Base-by-base conservation (phyloP, 2,113 vertebrate species). In the Gymnocephalus cernua region DNA sequence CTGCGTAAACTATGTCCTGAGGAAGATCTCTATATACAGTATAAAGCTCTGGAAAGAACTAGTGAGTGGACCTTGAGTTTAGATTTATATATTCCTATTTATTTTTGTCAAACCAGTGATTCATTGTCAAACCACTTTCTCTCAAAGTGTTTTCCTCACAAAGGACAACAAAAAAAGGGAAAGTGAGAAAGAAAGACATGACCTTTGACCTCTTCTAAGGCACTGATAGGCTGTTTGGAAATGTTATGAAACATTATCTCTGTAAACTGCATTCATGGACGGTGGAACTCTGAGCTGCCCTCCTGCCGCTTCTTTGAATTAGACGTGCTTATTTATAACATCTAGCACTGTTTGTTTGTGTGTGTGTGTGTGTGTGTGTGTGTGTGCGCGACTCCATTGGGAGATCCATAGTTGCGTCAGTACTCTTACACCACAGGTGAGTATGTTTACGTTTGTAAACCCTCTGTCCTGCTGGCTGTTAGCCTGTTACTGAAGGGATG, bases 181-280 rank as follows among this genome's bases (percentile, higher is more conserved):
- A 68, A 61, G 35, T 21, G 13, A 18, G 57, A 69, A 18, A 58
- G 12, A 32, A 25, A 56, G 14, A 64, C 16, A 5, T 69, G 57
- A 83, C 63, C 80, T 82, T 76, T 88, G 83, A 84, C 71, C 70
- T 21, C 56, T 50, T 59, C 67, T 45, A n/a, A 54, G 35, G 53
- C 50, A 35, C 70, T 68, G 29, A 61, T 14, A 53, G 53, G 25
- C 21, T 64, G 9, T 86, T 88, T 85, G 38, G 63, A 85, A 90
- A 86, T 85, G 65, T 89, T 85, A 73, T 75, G 76, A 86, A 66
- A 87, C 80, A 6, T 45, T 59, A 88, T 75, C 74, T 29, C 27
- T 74, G 85, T 83, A 89, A 89, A 80, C 76, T 62, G 76, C 75
- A 61, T 82, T 89, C 73, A 65, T 51, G 63, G 54, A 53, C 2